Conservation (phyloP, 2,888 invertebrate species). For the Stenodema calcarata region DNA sequence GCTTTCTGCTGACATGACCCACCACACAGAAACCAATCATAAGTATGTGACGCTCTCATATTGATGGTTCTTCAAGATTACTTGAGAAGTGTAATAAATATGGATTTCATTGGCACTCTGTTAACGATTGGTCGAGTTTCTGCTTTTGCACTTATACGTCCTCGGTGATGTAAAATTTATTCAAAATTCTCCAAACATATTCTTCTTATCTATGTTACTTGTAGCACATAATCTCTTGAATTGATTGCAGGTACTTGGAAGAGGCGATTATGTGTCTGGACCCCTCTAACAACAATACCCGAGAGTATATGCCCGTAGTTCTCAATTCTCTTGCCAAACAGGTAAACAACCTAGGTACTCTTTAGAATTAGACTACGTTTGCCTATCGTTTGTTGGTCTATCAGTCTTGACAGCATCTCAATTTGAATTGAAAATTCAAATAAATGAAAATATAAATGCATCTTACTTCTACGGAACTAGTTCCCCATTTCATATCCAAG, state of each 20-base stretch:
- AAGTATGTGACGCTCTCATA: slow-evolving; percentile 64
- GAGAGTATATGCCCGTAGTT: slow-evolving; percentile 82
- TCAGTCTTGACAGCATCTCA: neutral
- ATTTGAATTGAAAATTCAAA: too few species aligned
- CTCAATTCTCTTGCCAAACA: slow-evolving; percentile 78
- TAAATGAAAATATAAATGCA: too few species aligned
- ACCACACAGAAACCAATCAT: slow-evolving; percentile 82
- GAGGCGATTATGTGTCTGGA: slow-evolving; percentile 86
- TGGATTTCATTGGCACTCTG: too few species aligned
- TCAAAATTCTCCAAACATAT: too few species aligned
- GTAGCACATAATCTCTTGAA: neutral
- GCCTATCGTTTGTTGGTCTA: neutral
- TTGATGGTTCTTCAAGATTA: too few species aligned
- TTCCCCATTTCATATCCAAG: too few species aligned
- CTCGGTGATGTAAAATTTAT: too few species aligned
- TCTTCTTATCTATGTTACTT: too few species aligned
- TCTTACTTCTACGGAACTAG: too few species aligned
- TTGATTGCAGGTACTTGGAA: slow-evolving; percentile 76
- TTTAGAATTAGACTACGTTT: neutral
- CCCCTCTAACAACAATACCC: slow-evolving; percentile 75
- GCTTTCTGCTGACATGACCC: slow-evolving; percentile 85
- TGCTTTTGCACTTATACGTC: neutral
- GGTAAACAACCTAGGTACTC: slow-evolving; percentile 61
- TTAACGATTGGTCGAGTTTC: neutral
- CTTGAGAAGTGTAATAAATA: neutral